Evolutionary conservation across 2,113 vertebrate genomes (phyloP).

Genomic region (Mastomys coucha): DNA sequence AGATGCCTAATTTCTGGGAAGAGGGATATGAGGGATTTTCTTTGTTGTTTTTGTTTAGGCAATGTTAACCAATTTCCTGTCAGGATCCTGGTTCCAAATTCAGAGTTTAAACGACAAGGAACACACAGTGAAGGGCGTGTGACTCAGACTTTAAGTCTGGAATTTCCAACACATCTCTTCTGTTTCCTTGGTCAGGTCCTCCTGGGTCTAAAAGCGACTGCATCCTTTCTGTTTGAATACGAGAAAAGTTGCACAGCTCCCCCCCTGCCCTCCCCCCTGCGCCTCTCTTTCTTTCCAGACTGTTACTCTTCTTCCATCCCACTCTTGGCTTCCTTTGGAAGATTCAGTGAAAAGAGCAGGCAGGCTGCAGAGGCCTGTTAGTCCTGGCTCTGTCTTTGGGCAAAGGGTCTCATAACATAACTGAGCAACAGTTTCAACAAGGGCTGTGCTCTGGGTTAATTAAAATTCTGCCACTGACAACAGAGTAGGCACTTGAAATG

Average conservation of each 20-base stretch:
- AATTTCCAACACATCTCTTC: conserved; percentile 44
- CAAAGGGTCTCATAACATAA: conserved; percentile 19
- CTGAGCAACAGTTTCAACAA: not conserved
- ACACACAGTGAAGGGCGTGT: not conserved
- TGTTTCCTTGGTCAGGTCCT: conserved; percentile 6
- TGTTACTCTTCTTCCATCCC: not conserved
- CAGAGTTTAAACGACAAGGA: conserved; percentile 47
- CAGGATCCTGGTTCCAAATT: conserved; percentile 56
- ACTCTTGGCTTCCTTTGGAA: not conserved
- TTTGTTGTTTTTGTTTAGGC: conserved; percentile 66
- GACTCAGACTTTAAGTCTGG: not conserved
- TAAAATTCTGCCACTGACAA: conserved; percentile 5
- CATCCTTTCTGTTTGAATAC: conserved; percentile 41
- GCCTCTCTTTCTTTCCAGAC: not conserved
- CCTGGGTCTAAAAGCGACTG: not conserved
- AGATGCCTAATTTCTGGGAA: conserved; percentile 62
- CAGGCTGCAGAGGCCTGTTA: conserved; percentile 25
- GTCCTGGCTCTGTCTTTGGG: not conserved
- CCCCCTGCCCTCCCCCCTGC: too few species aligned
- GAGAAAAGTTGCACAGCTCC: not conserved
- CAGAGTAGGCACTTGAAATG: not conserved
- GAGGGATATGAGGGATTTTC: conserved; percentile 46
- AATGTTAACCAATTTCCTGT: conserved; percentile 54
- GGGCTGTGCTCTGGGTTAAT: not conserved
- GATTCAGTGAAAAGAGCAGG: not conserved